Conservation (phyloP, 2,888 invertebrate species). For the Thyatira batis region DNA sequence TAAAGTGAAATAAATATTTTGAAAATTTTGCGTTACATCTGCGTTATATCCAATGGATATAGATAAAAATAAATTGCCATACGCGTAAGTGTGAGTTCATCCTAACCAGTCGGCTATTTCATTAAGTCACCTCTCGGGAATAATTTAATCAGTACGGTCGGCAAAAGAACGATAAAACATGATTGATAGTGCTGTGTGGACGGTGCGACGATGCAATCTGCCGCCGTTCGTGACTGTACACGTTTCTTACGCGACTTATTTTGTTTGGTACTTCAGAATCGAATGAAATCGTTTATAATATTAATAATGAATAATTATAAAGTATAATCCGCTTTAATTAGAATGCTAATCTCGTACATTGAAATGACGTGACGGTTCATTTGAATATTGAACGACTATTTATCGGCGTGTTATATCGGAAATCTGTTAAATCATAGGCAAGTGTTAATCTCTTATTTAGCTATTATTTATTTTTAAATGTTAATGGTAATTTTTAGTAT, state of each 20-base stretch:
- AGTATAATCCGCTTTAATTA: not conserved
- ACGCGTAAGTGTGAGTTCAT: conserved; percentile 34
- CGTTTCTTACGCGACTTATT: conserved; percentile 24
- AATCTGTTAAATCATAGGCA: not conserved
- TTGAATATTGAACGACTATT: not conserved
- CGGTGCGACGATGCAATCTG: conserved; percentile 52
- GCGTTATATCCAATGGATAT: not conserved
- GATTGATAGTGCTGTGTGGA: conserved; percentile 70
- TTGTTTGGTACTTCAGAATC: conserved; percentile 9
- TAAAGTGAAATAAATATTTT: no score
- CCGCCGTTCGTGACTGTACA: conserved; percentile 28
- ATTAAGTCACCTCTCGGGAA: conserved; percentile 72
- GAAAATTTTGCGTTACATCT: not conserved
- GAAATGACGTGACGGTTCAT: not conserved
- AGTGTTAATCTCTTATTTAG: not conserved
- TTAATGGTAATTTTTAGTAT: no score
- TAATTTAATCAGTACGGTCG: conserved; percentile 77
- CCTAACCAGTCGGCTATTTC: conserved; percentile 59
- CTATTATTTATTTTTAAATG: no score
- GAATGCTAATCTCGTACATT: conserved; percentile 4
- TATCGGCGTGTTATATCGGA: not conserved
- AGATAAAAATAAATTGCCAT: not conserved
- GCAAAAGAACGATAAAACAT: conserved; percentile 76
- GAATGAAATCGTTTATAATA: conserved; percentile 4
- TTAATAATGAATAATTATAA: conserved; percentile 4